These are phyloP conservation scores for Gari tellinella DNA, from an alignment of 2,888 invertebrate species.

Conservation along the genomic window DNA sequence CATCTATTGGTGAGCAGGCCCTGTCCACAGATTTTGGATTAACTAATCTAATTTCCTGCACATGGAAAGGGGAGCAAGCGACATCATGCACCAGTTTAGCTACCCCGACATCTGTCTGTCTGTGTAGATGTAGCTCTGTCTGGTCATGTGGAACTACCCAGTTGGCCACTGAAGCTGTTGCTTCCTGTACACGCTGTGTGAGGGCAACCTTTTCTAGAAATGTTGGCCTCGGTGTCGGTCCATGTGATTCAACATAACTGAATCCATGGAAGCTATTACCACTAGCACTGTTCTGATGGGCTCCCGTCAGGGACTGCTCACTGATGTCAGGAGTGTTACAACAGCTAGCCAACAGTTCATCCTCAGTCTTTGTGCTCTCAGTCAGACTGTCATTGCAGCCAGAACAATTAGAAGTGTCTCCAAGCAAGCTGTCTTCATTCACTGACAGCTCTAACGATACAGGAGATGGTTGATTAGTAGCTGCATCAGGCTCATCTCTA, in stretches of 20 bases:
- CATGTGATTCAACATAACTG: neutral
- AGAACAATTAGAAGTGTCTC: constrained; percentile 11
- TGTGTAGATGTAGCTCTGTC: constrained; percentile 4
- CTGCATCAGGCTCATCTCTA: neutral
- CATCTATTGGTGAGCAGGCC: too few relatives aligned
- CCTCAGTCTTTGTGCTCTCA: constrained; percentile 42
- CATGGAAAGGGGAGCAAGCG: too few relatives aligned
- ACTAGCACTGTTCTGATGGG: neutral
- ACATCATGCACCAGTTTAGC: too few relatives aligned
- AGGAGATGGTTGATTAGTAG: neutral
- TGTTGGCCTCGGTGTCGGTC: constrained; percentile 10
- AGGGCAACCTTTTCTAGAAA: constrained; percentile 35
- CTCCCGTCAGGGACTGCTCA: neutral
- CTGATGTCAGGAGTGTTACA: constrained; percentile 20
- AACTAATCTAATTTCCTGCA: too few relatives aligned
- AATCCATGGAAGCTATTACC: neutral
- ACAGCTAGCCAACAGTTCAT: constrained; percentile 40
- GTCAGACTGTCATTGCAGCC: constrained; percentile 21
- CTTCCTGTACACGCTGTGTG: constrained; percentile 23
- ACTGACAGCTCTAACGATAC: constrained; percentile 2
- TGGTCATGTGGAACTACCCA: constrained; percentile 24
- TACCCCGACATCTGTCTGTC: too few relatives aligned
- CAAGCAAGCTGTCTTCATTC: constrained; percentile 29
- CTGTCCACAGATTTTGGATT: too few relatives aligned
- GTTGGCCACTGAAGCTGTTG: constrained; percentile 27